Evolutionary conservation across 2,797 vertebrate genomes (phyloP).

Genomic region (Denticeps clupeoides): DNA sequence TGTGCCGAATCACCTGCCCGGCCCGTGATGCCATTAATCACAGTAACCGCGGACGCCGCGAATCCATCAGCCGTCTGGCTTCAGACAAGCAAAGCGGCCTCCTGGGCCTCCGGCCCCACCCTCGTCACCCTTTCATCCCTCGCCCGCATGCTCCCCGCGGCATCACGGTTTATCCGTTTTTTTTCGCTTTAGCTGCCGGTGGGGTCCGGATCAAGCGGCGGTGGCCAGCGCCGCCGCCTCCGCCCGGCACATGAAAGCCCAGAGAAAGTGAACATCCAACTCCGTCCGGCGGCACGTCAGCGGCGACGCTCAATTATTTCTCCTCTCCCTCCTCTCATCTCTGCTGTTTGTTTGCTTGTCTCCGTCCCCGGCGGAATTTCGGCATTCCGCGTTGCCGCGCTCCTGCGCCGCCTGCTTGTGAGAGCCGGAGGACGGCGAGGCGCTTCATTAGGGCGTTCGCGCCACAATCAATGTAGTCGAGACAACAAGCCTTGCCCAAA

Average conservation of each 20-base stretch:
- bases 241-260: no score
- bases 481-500: conserved; percentile 49
- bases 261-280: conserved; percentile 6
- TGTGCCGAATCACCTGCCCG: no score
- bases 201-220: no score
- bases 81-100: no score
- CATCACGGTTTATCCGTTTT: conserved; percentile 3
- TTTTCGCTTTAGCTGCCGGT: conserved; percentile 1
- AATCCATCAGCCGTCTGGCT: no score
- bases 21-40: no score
- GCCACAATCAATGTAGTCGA: conserved; percentile 53
- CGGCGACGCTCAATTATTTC: conserved; percentile 9
- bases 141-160: background rate
- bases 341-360: background rate
- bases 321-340: conserved; percentile 10
- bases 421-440: background rate
- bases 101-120: no score
- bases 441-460: conserved; percentile 56
- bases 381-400: conserved; percentile 1
- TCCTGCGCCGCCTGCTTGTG: conserved; percentile 20
- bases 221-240: no score
- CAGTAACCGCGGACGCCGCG: no score
- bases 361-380: background rate
- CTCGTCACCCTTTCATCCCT: background rate
- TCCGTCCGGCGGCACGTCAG: conserved; percentile 11